A percentile compares a stretch with the other conserved stretches of the same genome.
phyloP scores from a whole-genome alignment of 2,113 vertebrate species.

The Daubentonia madagascariensis region DNA sequence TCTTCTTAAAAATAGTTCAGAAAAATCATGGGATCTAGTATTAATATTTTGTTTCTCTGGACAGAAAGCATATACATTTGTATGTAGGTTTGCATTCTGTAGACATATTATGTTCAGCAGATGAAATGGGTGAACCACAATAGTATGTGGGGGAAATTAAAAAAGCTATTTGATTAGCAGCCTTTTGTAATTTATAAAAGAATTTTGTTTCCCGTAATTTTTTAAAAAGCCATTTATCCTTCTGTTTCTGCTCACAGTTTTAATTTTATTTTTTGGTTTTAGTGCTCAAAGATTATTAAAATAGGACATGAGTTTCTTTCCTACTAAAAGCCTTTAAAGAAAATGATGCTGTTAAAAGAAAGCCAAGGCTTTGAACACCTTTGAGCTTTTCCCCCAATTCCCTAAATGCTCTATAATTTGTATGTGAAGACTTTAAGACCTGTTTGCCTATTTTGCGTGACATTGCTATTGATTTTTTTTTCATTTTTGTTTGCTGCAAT shows the following conservation, averaged over 20 bases:
- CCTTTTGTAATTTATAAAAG: background rate
- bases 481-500: constrained; percentile 31
- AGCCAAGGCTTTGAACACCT: constrained; percentile 24
- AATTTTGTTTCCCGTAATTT: background rate
- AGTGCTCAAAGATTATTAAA: background rate
- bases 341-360: constrained; percentile 21
- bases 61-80: background rate
- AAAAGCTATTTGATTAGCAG: background rate
- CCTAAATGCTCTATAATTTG: background rate
- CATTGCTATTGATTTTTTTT: background rate
- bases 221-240: background rate
- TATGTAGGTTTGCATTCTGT: background rate
- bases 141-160: background rate
- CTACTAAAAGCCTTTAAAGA: background rate
- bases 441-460: background rate
- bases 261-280: background rate
- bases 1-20: background rate
- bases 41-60: background rate
- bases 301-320: background rate
- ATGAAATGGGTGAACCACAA: background rate
- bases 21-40: background rate
- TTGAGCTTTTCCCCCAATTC: background rate
- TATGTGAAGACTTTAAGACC: background rate
- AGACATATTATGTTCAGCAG: background rate
- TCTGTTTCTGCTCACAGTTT: background rate